Evolutionary conservation across 2,797 vertebrate species (phyloP).

Genomic region (Aphelocoma californica): DNA sequence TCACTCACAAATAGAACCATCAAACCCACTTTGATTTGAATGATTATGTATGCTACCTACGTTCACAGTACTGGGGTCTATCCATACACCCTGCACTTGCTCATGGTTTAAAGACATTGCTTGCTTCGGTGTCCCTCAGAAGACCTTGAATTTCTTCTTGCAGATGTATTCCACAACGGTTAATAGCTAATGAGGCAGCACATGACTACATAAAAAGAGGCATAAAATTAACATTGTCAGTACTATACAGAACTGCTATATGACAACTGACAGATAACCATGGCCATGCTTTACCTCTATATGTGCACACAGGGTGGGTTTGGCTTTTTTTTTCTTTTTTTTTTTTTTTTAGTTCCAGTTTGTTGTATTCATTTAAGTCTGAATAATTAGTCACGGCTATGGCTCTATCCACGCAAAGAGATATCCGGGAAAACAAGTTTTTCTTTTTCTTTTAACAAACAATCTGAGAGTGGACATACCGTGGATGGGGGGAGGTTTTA

Average conservation of each 20-base stretch:
- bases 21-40: not conserved
- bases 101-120: not conserved
- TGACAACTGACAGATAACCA: not conserved
- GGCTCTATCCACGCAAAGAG: not conserved
- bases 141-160: not conserved
- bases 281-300: not conserved
- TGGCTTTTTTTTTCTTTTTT: not conserved
- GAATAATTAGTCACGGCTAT: not conserved
- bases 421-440: not conserved
- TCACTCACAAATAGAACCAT: not conserved
- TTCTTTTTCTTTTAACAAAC: not conserved
- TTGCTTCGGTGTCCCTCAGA: not conserved
- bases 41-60: not conserved
- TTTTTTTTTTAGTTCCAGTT: not conserved
- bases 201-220: not conserved
- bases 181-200: not conserved
- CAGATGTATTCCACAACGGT: not conserved
- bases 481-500: fast-evolving
- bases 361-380: not conserved
- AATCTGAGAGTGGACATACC: not conserved
- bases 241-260: not conserved
- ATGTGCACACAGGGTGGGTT: fast-evolving
- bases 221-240: not conserved
- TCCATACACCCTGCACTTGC: not conserved
- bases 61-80: not conserved